Conservation (phyloP, 2,888 invertebrate species). For the Rugalucina vietnamica region DNA sequence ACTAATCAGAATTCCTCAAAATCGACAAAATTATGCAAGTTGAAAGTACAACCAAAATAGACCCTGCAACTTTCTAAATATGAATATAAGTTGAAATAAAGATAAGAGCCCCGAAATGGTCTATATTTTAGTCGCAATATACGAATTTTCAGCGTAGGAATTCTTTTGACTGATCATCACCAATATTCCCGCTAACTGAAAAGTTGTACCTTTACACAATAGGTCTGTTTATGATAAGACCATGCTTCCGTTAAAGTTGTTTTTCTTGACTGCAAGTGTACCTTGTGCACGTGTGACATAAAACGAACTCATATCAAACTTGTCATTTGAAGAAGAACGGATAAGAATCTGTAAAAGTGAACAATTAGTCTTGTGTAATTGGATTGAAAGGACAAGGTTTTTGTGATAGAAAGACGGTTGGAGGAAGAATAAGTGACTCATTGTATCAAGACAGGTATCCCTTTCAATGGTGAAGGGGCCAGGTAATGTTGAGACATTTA, state of each 20-base stretch:
- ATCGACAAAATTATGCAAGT: conserved; percentile 66
- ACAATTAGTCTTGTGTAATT: neutral
- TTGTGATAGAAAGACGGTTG: conserved; percentile 23
- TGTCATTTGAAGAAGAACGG: neutral
- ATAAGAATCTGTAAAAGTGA: neutral
- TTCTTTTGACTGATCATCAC: conserved; percentile 76
- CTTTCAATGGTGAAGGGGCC: conserved; percentile 43
- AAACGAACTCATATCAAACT: conserved; percentile 22
- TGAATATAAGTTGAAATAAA: conserved; percentile 47
- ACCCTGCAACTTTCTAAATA: conserved; percentile 65
- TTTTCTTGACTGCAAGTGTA: conserved; percentile 75
- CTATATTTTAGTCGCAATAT: conserved; percentile 56
- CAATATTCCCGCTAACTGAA: conserved; percentile 84
- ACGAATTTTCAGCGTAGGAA: conserved; percentile 79
- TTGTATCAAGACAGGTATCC: conserved; percentile 26
- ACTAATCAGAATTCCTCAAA: conserved; percentile 78
- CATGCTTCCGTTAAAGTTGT: conserved; percentile 82
- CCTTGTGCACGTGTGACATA: conserved; percentile 75
- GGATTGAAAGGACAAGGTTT: neutral
- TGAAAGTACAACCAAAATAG: conserved; percentile 69
- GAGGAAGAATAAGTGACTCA: conserved; percentile 46
- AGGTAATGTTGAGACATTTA: conserved; percentile 26
- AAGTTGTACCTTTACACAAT: conserved; percentile 80
- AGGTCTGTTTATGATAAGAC: conserved; percentile 83
- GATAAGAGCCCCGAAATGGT: conserved; percentile 24